Base-by-base conservation (phyloP, 2,113 vertebrate genomes). In the Eulemur macaco region DNA sequence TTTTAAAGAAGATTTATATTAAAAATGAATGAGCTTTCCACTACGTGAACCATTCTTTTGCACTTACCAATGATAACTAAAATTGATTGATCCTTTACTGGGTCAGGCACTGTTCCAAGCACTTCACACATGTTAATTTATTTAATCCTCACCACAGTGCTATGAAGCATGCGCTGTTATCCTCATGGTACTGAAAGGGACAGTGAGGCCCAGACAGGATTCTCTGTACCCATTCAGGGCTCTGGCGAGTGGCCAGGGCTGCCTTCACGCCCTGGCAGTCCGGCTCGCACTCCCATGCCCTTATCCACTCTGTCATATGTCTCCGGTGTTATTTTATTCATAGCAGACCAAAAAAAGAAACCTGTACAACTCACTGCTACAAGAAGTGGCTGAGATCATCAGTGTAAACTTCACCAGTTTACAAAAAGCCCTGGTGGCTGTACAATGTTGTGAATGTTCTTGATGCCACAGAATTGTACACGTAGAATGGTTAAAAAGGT, bases 1-100 rank as follows among this genome's bases (percentile, higher is more conserved):
- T 54, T 91, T 56, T 81, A 76, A 91, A 89, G 78, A 88, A 91
- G 60, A 96, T 94, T 78, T 76, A 94, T 54, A 86, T 95, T 66
- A 89, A 91, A 86, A 95, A 81, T 92, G 66, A 91, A 92, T 39
- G 74, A 71, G 84, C 52, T 68, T 86, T 91, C 80, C 58, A 73
- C 76, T 89, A 71, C 45, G 45, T 3, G 60, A 95, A 73, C 77
- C 58, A 77, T 83, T 89, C 77, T 84, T 95, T 74, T 31, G 20
- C 54, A 76, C 77, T 96, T 81, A 96, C 60, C 58, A n/a, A 45
- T 34, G 71, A 88, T 91, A 90, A 91, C 76, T 87, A 50, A 89
- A 93, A 86, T 64, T 58, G 74, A 94, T 82, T 42, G 89, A 81
- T 91, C 93, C n/a, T 77, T 91, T 82, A 42, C 93, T 50, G 69